Base-by-base conservation (phyloP, 2,888 invertebrate species). In the Agrypnus murinus region DNA sequence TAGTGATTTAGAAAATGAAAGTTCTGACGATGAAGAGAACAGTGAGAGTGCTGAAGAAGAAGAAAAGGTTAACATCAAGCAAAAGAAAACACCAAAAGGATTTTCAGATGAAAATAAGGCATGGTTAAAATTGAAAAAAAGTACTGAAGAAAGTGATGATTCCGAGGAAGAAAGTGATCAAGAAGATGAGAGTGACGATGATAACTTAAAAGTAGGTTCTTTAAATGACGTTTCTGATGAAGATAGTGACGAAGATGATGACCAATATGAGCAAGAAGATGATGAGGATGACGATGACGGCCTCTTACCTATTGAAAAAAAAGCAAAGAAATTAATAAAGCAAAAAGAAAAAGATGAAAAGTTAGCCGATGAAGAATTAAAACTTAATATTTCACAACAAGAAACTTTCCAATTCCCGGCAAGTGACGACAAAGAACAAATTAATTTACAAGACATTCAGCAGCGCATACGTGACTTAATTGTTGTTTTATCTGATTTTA, bases 401-500 rank as follows among this genome's bases (percentile, higher is more conserved):
- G 93, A 93, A 81, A 87, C 91, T 1, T 96, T 95, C 82, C 88
- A 89, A 69, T 94, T 97, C 80, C 97, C 96, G 0, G 91, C 91
- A 72, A 92, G 93, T 76, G 93, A 93, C 80, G 85, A 93, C 25
- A 89, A 92, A 58, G 92, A 93, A 81, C 89, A 91, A 14, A 87
- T 91, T 1, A 93, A 91, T 75, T 87, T 98, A 15, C 93, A 95
- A 82, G 93, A 96, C 76, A 90, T 98, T 0, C 94, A 95, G 83
- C 95, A 96, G 82, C 89, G 98, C 78, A 97, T 98, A 68, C 93
- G 95, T 78, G 98, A 98, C 85, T 89, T 94, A 46, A 87, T 94
- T 7, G 87, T 90, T 74, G 95, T 96, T 2, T 86, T 97, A 40
- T 89, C 92, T 7, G 95, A 97, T 84, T 97, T 97, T 78, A 91